Base-by-base conservation (phyloP, 2,113 vertebrate genomes). In the Toxotes jaculatrix region DNA sequence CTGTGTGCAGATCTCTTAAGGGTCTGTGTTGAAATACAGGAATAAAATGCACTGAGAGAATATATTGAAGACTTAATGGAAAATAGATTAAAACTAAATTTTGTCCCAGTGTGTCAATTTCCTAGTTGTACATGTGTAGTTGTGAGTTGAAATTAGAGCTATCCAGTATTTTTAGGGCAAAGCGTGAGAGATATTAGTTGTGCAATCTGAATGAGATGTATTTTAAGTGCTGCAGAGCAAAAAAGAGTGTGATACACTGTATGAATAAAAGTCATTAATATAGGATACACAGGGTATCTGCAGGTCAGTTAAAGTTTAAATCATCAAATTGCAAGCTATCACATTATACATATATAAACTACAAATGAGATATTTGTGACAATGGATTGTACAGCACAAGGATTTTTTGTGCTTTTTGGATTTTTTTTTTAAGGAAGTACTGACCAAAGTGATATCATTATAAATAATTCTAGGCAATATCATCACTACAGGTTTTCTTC, bases 31-130 rank as follows among this genome's bases (percentile, higher is more conserved):
- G 59, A 68, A 59, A 79, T 81, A 74, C 56, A 73, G 60, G 59
- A 88, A 73, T 77, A 80, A 82, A 91, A 86, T 78, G 42, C 66
- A 79, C 47, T 73, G 65, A 64, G 79, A 80, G 68, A 84, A 89
- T 75, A 86, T 86, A 85, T 81, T 85, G 36, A 77, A 72, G 45
- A 78, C 23, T 62, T 78, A 70, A 83, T 72, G 73, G 49, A 70
- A 89, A 80, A 67, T 23, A 62, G 57, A 80, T 70, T 17, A 16
- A 77, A 80, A 85, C 38, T 34, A n/a, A 53, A 64, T 40, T 23
- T 19, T 60, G n/a, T 74, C n/a, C 82, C 38, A 69, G 42, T 80
- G 16, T 16, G 62, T 12, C 4, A 69, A 12, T 34, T 57, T 21
- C 61, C 47, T 19, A 5, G 17, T 53, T 62, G 27, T 32, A 49